Base-by-base conservation (phyloP, 2,888 invertebrate species). In the Leptopilina myrica region DNA sequence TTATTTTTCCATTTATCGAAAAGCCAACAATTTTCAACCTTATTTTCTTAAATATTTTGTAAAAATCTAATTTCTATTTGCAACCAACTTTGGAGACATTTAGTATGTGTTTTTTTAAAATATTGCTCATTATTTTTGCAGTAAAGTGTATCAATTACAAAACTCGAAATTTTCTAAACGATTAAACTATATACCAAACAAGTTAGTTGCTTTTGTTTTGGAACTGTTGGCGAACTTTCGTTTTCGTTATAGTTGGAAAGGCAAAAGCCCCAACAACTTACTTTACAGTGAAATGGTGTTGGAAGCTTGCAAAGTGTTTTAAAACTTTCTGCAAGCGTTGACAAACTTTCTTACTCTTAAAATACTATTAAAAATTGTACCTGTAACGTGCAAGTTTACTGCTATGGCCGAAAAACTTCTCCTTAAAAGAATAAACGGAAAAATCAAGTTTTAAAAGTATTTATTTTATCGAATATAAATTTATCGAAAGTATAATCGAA, bases 311-410 rank as follows among this genome's bases (percentile, higher is more conserved):
- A 77, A 84, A 84, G 82, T 81, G 81, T 84, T 84, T 82, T 78
- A 81, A 80, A 84, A 84, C 79, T 82, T 81, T 73, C 78, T 75
- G 64, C 77, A 76, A 78, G 59, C 73, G 11, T 69, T 46, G 84
- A 83, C 86, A 86, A 89, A 89, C 87, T 86, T 84, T 84, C 82
- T 78, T 80, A 85, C 87, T 88, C 87, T 89, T 87, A 86, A 89
- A 87, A 86, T 79, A 83, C 84, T 83, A 87, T 87, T 87, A 87
- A 88, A 88, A 87, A 87, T 88, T 88, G 83, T 79, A 84, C 84
- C 80, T 84, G 87, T 87, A 88, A 88, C 87, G 86, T 87, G 85
- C 49, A 26, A 26, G 26, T 56, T 73, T 56, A 56, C 26, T 8
- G 53, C 33, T 33, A 33, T 33, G 4, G 33, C 33, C 33, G 33